Base-by-base conservation (phyloP, 2,888 invertebrate genomes). In the Onchidella celtica region DNA sequence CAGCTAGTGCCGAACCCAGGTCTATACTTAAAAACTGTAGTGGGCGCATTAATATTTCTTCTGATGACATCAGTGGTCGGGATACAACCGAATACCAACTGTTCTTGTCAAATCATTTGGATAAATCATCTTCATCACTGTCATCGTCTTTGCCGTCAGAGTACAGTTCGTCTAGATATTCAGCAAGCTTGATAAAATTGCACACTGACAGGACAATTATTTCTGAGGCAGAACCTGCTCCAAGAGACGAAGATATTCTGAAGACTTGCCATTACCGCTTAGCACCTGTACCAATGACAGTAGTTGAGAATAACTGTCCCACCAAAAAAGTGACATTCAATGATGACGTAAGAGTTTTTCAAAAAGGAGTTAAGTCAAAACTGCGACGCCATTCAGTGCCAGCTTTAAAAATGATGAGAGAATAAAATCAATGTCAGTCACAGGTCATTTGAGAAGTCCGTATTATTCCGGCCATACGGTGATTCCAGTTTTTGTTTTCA, bases 211-310 rank as follows among this genome's bases (percentile, higher is more conserved):
- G 4, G 29, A 21, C 57, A 4, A 6, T 32, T 29, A 0, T 27
- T 55, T 6, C 29, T 2, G 17, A 36, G 21, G 32, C 27, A 21
- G 32, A 47, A 29, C 65, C 29, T 3, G 9, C 14, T 14, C 32
- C 32, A 32, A 75, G 65, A n/a, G 75, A 75, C 6, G 38, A 65
- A 47, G 65, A 65, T 0, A 29, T 75, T 14, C 65, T 75, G 38
- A 65, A 38, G 9, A 75, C 63, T 6, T 75, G 75, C 24, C 65
- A 40, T 1, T 75, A 75, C 32, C 75, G 75, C n/a, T 55, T 75
- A 11, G 29, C 29, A 1, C 11, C 40, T 21, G 29, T 9, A n/a
- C 21, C 47, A 17, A 29, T 55, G 47, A 9, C 32, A n/a, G 27
- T 61, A 32, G 9, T 9, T 47, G 29, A 75, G n/a, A n/a, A 21